Evolutionary conservation across 2,888 invertebrate genomes (phyloP), one percentile per base, ranked within the genome.

Genomic region (Lasiommata megera): DNA sequence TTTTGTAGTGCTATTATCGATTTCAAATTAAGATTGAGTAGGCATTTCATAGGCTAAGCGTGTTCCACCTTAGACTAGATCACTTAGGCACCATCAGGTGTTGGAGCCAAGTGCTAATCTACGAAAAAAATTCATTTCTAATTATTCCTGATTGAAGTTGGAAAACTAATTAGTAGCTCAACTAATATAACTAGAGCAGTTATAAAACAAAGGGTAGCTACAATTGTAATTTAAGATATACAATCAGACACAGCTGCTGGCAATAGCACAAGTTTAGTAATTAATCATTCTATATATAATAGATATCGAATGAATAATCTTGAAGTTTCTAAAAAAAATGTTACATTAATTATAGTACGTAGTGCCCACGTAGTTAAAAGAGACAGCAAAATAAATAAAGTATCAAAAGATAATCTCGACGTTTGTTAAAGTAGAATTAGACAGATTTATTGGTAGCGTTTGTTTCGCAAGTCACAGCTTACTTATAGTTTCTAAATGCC

Each of bases 171-270:
- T 23, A 2, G 2, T 23, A 23, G 3, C 5, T 6, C 46, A 46
- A 11, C 11, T 46, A 46, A 16, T 16, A 31, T 29, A 46, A 16
- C 46, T 28, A 28, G 28, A 16, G 8, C 16, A 46, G 16, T 11
- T 16, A 16, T 46, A 11, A 9, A 46, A 53, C 53, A 53, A 53
- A 53, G 50, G 50, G 29, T 47, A n/a, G n/a, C n/a, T n/a, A 56
- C 38, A 51, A 57, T 38, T 57, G 40, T 41, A 57, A 62, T 60
- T 40, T 40, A 52, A 57, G 38, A 48, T 36, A 60, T 52, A 56
- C 37, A 50, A 37, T 28, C 23, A 38, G 43, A 41, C 51, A 41
- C 57, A 57, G 47, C 59, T 60, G 54, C 47, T 62, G 52, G 56
- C 43, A 43, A 41, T 44, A 14, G 47, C 43, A 52, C 47, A 60